Percentiles rank a stretch among this genome's conserved stretches.
Evolutionary conservation across 2,797 vertebrate genomes (phyloP).

Genomic region (Etheostoma perlongum): DNA sequence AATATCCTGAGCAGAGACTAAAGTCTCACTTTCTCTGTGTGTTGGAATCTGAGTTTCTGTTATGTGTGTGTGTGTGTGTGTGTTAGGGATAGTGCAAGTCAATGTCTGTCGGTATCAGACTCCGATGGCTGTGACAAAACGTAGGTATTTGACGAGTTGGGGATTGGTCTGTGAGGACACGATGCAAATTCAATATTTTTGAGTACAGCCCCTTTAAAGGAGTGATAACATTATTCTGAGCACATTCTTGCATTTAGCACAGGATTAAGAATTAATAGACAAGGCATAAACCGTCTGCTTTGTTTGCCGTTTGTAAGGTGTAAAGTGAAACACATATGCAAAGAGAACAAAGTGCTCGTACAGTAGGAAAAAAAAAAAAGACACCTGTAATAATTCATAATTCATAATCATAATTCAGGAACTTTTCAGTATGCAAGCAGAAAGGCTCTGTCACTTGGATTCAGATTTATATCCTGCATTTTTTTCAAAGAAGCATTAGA

Average conservation of each 20-base stretch:
- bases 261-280: neutral
- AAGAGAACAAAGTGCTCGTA: neutral
- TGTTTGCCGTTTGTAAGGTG: neutral
- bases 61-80: too few species aligned
- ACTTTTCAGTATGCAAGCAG: conserved; percentile 27
- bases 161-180: too few species aligned
- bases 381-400: conserved; percentile 39
- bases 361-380: conserved; percentile 11
- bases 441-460: conserved; percentile 55
- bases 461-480: conserved; percentile 30
- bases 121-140: too few species aligned
- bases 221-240: conserved; percentile 6
- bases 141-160: too few species aligned
- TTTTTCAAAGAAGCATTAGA: conserved; percentile 24
- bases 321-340: conserved; percentile 19
- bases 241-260: conserved; percentile 18
- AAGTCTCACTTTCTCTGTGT: too few species aligned
- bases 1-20: neutral
- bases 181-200: too few species aligned
- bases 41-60: too few species aligned
- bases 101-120: too few species aligned
- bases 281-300: conserved; percentile 10
- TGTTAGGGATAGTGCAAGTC: too few species aligned
- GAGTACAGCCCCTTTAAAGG: neutral
- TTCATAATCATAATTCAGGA: conserved; percentile 33